Percentiles rank a stretch among this genome's conserved stretches.
phyloP scores from a whole-genome alignment of 2,113 vertebrate species.

The Calidris pygmaea region DNA sequence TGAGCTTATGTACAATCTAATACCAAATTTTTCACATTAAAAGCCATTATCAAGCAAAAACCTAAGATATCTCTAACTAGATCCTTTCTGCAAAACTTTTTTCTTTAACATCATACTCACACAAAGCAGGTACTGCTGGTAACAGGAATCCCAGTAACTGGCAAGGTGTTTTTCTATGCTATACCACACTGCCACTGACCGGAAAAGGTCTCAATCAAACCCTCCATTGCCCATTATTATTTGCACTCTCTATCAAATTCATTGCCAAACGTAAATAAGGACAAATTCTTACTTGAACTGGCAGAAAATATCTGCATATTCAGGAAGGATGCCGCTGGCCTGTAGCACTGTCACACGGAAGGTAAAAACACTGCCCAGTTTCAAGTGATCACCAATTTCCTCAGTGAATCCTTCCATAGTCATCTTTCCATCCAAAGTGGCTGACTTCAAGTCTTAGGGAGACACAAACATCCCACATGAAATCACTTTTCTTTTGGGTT shows the following conservation, averaged over 20 bases:
- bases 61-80: not conserved
- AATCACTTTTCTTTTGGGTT: not conserved
- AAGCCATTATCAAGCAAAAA: not conserved
- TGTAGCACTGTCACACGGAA: conserved; percentile 97
- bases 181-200: not conserved
- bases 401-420: conserved; percentile 81
- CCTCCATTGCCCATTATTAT: not conserved
- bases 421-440: conserved; percentile 86
- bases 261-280: not conserved
- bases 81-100: not conserved
- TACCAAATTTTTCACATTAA: not conserved
- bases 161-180: not conserved
- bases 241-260: not conserved
- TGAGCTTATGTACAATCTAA: not conserved
- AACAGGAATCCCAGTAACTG: not conserved
- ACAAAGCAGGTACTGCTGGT: not conserved
- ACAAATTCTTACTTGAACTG: conserved; percentile 94
- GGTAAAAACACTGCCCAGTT: conserved; percentile 93
- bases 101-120: not conserved
- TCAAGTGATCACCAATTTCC: conserved; percentile 84
- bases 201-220: not conserved
- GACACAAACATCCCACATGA: not conserved
- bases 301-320: conserved; percentile 98
- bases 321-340: conserved; percentile 88
- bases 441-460: conserved; percentile 86